phyloP scores from a whole-genome alignment of 2,113 vertebrate species.

The Myanophis thanlyinensis region DNA sequence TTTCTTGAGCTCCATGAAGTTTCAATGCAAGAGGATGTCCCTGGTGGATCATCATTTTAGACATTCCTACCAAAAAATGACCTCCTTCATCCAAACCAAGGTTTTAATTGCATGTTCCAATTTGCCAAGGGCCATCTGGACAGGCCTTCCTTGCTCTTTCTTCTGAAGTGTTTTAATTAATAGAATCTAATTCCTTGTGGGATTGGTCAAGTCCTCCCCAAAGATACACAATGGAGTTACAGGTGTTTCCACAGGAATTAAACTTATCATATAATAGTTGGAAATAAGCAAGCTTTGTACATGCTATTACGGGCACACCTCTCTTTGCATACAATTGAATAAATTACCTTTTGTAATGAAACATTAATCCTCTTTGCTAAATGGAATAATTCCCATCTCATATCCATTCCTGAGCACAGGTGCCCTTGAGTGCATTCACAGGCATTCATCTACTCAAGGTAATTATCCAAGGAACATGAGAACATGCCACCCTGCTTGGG shows the following conservation, averaged over 20 bases:
- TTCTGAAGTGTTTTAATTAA: constrained; percentile 68
- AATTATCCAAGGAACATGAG: neutral
- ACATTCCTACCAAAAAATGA: constrained; percentile 52
- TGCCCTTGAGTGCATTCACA: constrained; percentile 42
- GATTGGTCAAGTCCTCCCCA: constrained; percentile 66
- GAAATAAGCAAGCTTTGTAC: constrained; percentile 53
- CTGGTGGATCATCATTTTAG: constrained; percentile 43
- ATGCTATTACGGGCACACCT: constrained; percentile 39
- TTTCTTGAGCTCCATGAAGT: neutral
- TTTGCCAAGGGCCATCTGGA: constrained; percentile 55
- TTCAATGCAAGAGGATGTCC: neutral
- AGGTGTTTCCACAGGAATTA: constrained; percentile 69
- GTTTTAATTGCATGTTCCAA: constrained; percentile 55
- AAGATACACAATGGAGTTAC: constrained; percentile 49
- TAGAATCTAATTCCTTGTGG: constrained; percentile 56
- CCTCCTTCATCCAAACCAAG: constrained; percentile 61
- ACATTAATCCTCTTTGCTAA: constrained; percentile 77
- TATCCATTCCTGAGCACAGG: constrained; percentile 41
- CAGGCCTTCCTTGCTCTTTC: constrained; percentile 47
- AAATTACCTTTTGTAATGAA: constrained; percentile 77
- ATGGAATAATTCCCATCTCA: constrained; percentile 66
- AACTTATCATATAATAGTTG: constrained; percentile 56
- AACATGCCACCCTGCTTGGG: accelerated
- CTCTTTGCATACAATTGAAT: constrained; percentile 74
- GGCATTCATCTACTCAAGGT: accelerated